Conservation (phyloP, 2,113 vertebrate species). For the Lampris megalopsis region DNA sequence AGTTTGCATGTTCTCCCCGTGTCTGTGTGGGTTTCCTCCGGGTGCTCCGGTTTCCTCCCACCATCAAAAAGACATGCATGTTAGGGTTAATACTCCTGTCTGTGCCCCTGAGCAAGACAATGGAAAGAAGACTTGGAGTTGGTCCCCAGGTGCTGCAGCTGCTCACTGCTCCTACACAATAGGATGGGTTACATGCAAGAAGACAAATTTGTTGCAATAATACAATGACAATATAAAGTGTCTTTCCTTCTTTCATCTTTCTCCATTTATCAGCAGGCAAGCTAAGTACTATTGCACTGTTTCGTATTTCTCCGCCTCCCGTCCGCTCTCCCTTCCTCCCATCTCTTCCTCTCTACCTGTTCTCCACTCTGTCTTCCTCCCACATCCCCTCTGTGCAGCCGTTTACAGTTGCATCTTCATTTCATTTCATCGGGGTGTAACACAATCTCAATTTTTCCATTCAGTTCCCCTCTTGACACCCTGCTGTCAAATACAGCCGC, state of each 20-base stretch:
- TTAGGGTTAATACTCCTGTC: no score
- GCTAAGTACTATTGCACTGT: slow-evolving; percentile 60
- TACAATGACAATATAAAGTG: not conserved
- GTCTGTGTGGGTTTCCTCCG: no score
- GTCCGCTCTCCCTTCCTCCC: slow-evolving; percentile 23
- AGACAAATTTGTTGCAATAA: slow-evolving; percentile 21
- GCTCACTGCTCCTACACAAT: no score
- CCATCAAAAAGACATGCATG: no score
- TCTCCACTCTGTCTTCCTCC: slow-evolving; percentile 20
- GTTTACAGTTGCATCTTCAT: slow-evolving; percentile 76
- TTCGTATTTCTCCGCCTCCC: slow-evolving; percentile 54
- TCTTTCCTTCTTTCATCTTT: slow-evolving; percentile 18
- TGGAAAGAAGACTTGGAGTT: no score
- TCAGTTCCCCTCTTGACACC: slow-evolving; percentile 61
- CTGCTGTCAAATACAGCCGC: slow-evolving; percentile 68
- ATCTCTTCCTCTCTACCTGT: slow-evolving; percentile 48
- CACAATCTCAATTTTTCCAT: slow-evolving; percentile 69
- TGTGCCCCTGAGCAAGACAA: no score
- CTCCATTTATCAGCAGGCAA: slow-evolving; percentile 52
- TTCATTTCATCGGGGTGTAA: slow-evolving; percentile 71
- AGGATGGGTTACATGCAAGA: no score
- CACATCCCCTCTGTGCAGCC: slow-evolving; percentile 57
- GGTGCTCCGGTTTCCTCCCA: no score
- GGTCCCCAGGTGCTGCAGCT: no score
- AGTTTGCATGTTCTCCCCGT: no score